Conservation (phyloP, 2,113 vertebrate species). For the Pterophyllum scalare region DNA sequence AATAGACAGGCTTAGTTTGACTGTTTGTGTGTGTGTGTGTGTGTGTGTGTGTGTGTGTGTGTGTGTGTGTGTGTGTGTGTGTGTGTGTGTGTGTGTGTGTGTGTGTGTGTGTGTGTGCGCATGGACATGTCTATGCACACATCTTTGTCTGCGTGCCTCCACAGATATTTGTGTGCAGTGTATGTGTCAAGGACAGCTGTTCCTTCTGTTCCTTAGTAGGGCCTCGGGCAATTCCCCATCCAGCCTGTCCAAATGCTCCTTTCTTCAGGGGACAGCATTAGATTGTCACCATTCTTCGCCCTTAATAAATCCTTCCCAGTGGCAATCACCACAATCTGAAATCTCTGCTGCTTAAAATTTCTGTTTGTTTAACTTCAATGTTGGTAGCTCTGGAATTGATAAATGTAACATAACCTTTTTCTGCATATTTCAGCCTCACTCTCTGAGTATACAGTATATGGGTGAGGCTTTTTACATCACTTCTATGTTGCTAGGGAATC, state of each 20-base stretch:
- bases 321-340: constrained; percentile 36
- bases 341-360: constrained; percentile 24
- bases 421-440: constrained; percentile 5
- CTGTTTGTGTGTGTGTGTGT: constrained; percentile 2
- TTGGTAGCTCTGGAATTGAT: constrained; percentile 9
- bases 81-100: neutral
- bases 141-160: constrained; percentile 30
- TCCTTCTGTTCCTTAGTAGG: constrained; percentile 52
- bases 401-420: constrained; percentile 1
- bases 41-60: neutral
- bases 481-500: neutral
- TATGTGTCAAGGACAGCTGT: constrained; percentile 73
- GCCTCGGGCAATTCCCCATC: constrained; percentile 53
- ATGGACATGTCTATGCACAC: neutral
- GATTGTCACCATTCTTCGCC: constrained; percentile 27
- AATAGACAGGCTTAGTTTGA: constrained; percentile 26
- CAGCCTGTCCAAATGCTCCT: constrained; percentile 50
- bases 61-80: neutral
- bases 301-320: constrained; percentile 57
- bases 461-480: neutral
- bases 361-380: constrained; percentile 49
- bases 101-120: neutral
- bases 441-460: neutral
- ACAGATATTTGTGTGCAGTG: constrained; percentile 30
- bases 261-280: constrained; percentile 47